phyloP scores from a whole-genome alignment of 2,797 vertebrate species.

The Cheirogaleus major region DNA sequence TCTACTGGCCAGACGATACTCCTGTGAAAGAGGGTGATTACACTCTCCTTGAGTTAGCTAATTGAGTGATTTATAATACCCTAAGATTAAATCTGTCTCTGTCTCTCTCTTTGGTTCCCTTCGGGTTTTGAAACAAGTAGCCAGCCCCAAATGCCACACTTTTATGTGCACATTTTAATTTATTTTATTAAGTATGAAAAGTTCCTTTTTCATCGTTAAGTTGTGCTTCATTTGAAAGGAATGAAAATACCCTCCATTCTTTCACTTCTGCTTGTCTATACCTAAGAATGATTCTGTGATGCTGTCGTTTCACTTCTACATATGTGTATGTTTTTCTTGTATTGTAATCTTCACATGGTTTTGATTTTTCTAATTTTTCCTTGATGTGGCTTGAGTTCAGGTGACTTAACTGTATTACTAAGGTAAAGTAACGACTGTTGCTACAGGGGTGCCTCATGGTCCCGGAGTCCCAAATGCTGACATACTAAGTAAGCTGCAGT shows the following conservation, averaged over 20 bases:
- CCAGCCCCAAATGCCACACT: background rate
- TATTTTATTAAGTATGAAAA: background rate
- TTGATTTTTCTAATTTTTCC: conserved; percentile 20
- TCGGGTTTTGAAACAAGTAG: conserved; percentile 36
- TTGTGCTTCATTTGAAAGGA: background rate
- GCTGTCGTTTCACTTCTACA: background rate
- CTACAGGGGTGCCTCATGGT: background rate
- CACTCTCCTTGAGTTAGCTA: background rate
- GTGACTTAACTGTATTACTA: background rate
- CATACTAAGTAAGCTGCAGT: background rate
- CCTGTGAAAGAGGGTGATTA: background rate
- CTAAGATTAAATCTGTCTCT: background rate
- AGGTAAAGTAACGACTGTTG: conserved; percentile 18
- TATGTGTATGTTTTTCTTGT: background rate
- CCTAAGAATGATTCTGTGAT: background rate
- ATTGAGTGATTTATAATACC: background rate
- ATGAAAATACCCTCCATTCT: background rate
- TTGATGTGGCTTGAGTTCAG: conserved; percentile 40
- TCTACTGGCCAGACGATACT: background rate
- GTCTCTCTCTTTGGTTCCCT: background rate
- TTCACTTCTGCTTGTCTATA: background rate
- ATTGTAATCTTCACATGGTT: background rate
- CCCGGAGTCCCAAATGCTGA: background rate
- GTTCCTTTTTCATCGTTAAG: background rate
- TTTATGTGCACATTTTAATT: background rate